phyloP scores from a whole-genome alignment of 53 echinoderm and acorn worm genomes.

The Henricia sp. region DNA sequence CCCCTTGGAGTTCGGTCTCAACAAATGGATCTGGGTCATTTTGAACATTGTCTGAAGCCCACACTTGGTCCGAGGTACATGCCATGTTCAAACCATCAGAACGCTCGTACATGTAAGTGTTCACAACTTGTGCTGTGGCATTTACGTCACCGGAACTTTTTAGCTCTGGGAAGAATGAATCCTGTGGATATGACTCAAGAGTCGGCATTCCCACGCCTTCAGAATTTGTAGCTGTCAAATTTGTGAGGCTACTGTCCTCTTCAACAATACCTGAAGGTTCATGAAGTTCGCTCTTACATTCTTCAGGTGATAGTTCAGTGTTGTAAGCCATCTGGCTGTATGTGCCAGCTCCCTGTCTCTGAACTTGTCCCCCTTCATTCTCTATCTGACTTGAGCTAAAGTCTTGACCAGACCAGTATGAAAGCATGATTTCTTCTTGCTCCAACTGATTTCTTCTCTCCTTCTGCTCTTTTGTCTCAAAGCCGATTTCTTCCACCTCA shows the following conservation, averaged over 20 bases:
- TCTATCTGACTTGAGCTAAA: not conserved
- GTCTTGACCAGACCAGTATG: not conserved
- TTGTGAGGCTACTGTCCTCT: not conserved
- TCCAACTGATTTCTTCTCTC: constrained; percentile 23
- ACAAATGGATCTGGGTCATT: no score
- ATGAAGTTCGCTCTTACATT: not conserved
- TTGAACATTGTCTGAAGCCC: not conserved
- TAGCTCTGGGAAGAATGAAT: not conserved
- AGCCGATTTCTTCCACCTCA: not conserved
- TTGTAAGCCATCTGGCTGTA: not conserved
- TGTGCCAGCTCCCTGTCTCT: not conserved
- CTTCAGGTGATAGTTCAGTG: not conserved
- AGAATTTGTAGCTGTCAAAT: not conserved
- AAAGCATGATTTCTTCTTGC: not conserved
- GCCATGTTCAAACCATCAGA: not conserved
- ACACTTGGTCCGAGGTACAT: constrained; percentile 18
- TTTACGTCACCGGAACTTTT: no score
- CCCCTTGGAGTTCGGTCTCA: not conserved
- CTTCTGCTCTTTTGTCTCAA: constrained; percentile 5
- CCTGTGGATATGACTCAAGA: not conserved
- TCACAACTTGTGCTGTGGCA: no score
- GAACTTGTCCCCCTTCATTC: not conserved
- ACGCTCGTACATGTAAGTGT: no score
- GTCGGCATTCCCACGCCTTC: not conserved
- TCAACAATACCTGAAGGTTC: not conserved